A percentile compares a stretch with the other conserved stretches of the same genome.
These are phyloP conservation scores for Ibidorhyncha struthersii DNA, from an alignment of 2,113 vertebrate genomes.

Conservation along the genomic window DNA sequence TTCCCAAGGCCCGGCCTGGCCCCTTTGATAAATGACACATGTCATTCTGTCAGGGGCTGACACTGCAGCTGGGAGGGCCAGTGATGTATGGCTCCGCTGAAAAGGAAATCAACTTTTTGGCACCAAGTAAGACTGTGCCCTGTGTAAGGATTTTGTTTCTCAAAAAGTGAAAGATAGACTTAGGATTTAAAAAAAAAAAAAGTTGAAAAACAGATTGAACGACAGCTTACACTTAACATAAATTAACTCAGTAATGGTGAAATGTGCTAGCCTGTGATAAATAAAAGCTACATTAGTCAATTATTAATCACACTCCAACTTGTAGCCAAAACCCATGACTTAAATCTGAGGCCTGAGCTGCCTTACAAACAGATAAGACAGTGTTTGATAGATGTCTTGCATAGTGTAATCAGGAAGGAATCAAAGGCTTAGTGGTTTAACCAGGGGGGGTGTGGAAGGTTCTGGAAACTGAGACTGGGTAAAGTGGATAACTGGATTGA, in stretches of 20 bases:
- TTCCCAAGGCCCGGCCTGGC: conserved; percentile 99
- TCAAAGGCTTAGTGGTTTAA: conserved; percentile 76
- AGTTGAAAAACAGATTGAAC: conserved; percentile 81
- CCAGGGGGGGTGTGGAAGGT: conserved; percentile 74
- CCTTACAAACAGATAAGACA: conserved; percentile 86
- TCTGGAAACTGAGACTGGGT: conserved; percentile 72
- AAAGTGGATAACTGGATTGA: conserved; percentile 67
- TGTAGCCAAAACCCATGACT: conserved; percentile 85
- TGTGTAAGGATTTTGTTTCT: conserved; percentile 89
- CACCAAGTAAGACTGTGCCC: conserved; percentile 91
- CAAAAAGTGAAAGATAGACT: conserved; percentile 84
- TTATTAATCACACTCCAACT: conserved; percentile 89
- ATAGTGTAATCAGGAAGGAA: conserved; percentile 79
- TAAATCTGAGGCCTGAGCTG: conserved; percentile 84
- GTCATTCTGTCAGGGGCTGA: conserved; percentile 99
- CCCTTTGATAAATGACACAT: conserved; percentile 99
- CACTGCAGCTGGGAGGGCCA: conserved; percentile 98
- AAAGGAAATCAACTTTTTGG: conserved; percentile 99
- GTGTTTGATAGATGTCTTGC: conserved; percentile 80
- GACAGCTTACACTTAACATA: conserved; percentile 88
- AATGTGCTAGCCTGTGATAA: conserved; percentile 86
- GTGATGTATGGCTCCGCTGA: conserved; percentile 97
- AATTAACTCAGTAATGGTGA: conserved; percentile 84
- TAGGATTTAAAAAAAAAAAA: conserved; percentile 65
- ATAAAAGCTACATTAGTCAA: conserved; percentile 89